Base-by-base conservation (phyloP, 2,888 invertebrate species). In the Tipula lateralis region DNA sequence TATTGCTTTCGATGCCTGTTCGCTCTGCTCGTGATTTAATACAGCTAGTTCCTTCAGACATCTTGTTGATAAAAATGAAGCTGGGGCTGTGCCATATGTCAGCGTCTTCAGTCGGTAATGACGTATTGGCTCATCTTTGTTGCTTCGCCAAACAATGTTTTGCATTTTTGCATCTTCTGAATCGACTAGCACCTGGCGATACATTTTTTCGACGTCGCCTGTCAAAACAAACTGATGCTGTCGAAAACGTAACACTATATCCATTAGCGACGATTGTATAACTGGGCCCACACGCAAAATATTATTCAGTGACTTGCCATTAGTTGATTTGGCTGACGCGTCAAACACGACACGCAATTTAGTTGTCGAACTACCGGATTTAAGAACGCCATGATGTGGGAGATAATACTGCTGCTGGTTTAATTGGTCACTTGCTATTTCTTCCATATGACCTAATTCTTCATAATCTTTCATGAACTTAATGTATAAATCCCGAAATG, bases 61-160 rank as follows among this genome's bases (percentile, higher is more conserved):
- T 4, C 66, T 16, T 7, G 66, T 66, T 2, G 66, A 5, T 9
- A 66, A 5, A 16, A 66, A 66, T 5, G 66, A 4, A 16, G 66
- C 66, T 3, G 66, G 9, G 9, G 66, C 66, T 4, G 66, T 66
- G 2, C 66, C 66, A n/a, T 66, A 16, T 4, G 66, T 66, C 6
- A 66, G 16, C 16, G 66, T 66, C 66, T 66, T 66, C 4, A 66
- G 66, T 24, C 66, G 16, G 9, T 66, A 66, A 12, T 66, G 66
- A 6, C 16, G 2, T 24, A 66, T 16, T 66, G 66, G 66, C n/a
- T n/a, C n/a, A n/a, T n/a, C n/a, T n/a, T n/a, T n/a, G n/a, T n/a
- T n/a, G n/a, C n/a, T n/a, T n/a, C n/a, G n/a, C 66, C 66, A 66
- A 66, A 66, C 66, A 66, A 66, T 66, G 12, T 66, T 66, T 66